Evolutionary conservation across 2,797 vertebrate species (phyloP).

Genomic region (Myotis vivesi): DNA sequence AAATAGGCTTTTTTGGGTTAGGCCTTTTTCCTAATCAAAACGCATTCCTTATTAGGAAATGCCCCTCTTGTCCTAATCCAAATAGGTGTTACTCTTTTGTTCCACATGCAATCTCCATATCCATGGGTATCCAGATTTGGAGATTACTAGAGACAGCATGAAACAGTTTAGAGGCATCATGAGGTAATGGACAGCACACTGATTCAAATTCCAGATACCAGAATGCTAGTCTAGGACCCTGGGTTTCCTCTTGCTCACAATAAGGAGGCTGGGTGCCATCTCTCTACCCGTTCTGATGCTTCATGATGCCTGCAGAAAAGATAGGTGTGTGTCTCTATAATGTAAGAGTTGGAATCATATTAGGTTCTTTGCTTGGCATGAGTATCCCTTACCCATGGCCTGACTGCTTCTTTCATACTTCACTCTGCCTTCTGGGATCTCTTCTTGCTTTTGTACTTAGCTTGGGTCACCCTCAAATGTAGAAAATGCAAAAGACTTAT

Average conservation of each 20-base stretch:
- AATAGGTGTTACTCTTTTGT: background rate
- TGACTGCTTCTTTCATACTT: background rate
- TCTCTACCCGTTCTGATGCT: background rate
- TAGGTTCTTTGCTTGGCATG: background rate
- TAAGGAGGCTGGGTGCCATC: background rate
- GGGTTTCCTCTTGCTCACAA: background rate
- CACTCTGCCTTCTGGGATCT: background rate
- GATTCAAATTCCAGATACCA: background rate
- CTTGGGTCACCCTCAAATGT: background rate
- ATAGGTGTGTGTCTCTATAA: background rate
- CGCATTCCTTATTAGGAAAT: background rate
- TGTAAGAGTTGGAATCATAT: background rate
- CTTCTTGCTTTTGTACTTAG: background rate
- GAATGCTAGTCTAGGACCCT: too few species aligned
- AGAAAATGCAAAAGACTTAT: background rate
- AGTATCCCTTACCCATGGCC: background rate
- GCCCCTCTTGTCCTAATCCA: background rate
- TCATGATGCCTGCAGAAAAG: background rate
- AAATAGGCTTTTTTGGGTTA: background rate
- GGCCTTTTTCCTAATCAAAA: background rate
- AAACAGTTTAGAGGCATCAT: background rate
- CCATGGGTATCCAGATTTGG: background rate
- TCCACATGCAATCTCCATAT: background rate
- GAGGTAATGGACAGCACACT: background rate
- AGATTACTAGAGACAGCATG: background rate